Evolutionary conservation across 2,113 vertebrate species (phyloP).

Genomic region (Eulemur macaco): DNA sequence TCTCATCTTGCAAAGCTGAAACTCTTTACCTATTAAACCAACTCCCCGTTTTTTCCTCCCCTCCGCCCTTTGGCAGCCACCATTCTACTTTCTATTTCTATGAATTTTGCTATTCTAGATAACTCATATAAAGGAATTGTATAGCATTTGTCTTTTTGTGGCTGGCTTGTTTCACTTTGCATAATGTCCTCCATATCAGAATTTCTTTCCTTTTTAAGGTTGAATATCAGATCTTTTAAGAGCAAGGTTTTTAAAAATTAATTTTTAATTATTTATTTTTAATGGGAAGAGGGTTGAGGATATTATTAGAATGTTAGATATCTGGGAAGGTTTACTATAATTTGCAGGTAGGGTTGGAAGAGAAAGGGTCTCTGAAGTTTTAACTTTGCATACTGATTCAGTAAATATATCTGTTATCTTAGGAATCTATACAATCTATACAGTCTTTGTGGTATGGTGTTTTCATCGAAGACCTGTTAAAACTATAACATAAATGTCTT

Average conservation of each 20-base stretch:
- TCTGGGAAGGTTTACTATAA: neutral
- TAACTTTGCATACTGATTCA: neutral
- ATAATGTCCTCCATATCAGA: neutral
- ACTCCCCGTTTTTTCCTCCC: neutral
- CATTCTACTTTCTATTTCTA: neutral
- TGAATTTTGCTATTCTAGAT: neutral
- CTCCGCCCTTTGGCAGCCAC: neutral
- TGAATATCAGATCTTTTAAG: neutral
- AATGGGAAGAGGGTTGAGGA: neutral
- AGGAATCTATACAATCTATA: neutral
- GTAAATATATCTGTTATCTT: neutral
- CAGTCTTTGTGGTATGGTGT: neutral
- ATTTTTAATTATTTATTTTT: neutral
- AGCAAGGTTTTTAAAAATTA: neutral
- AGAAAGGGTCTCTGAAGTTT: neutral
- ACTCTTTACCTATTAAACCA: neutral
- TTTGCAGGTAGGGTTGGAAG: neutral
- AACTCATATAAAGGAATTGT: neutral
- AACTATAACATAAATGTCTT: neutral
- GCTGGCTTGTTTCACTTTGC: neutral
- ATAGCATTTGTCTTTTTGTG: neutral
- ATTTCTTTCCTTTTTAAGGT: neutral
- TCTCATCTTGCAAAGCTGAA: neutral
- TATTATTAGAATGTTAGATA: slow-evolving; percentile 1
- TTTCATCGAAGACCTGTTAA: neutral